Base-by-base conservation (phyloP, 2,113 vertebrate species). In the Lagopus muta region DNA sequence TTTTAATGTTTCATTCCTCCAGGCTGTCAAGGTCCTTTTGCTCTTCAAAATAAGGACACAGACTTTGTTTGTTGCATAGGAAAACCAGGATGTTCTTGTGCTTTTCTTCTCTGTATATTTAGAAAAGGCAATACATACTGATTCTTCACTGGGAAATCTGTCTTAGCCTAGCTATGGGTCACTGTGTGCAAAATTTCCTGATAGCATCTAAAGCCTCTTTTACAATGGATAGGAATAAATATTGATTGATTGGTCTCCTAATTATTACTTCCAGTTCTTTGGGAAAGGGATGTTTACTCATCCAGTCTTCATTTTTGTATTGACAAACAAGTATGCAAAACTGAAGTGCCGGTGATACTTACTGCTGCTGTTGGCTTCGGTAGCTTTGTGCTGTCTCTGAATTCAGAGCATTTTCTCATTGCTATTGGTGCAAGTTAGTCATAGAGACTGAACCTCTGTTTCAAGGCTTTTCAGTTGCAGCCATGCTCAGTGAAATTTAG, bases 1-100 rank as follows among this genome's bases (percentile, higher is more conserved):
- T 84, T 64, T 80, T 78, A 86, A 79, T 58, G 50, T 82, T 93
- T 89, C 17, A 70, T 36, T 45, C 54, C 70, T 87, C 30, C 42
- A 82, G 57, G 58, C 64, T 82, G 27, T 43, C 28, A 9, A 30
- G 84, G 58, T 79, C 81, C 78, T 90, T 65, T 36, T 48, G 62
- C 27, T 82, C 40, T 79, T 86, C 67, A 79, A 87, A 71, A 43
- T 27, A 64, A 84, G 65, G 34, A 48, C 4, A 1, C 14, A 19
- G 54, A 12, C 20, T 82, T 86, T 72, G 38, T 34, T 52, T 40
- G 19, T 87, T 80, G 34, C 28, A 30, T 0, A 1, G 54, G 36
- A 32, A 74, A 86, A 86, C 58, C 38, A 78, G 83, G 61, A 40
- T 16, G 45, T 45, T 32, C 69, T 47, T 67, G 50, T 91, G 5